phyloP scores from a whole-genome alignment of 1,140 invertebrate genomes.

The Pissodes strobi region DNA sequence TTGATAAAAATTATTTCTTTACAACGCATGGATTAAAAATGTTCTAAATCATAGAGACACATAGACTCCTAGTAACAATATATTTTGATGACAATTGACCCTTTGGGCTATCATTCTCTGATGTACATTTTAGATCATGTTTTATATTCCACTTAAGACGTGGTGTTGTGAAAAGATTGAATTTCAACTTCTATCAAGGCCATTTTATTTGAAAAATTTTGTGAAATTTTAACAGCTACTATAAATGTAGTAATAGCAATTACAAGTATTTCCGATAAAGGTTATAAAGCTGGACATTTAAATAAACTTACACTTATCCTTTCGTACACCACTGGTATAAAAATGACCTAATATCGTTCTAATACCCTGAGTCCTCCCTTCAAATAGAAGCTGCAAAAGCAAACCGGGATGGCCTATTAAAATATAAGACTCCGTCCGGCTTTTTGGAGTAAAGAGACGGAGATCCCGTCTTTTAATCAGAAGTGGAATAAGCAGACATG shows the following conservation, averaged over 20 bases:
- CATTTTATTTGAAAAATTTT: neutral
- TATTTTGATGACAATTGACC: no score
- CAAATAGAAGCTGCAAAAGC: conserved; percentile 29
- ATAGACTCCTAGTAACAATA: no score
- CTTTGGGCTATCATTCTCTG: no score
- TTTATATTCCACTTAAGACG: no score
- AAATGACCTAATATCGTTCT: conserved; percentile 18
- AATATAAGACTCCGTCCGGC: conserved; percentile 30
- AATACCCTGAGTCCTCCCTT: conserved; percentile 15
- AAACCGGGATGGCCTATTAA: conserved; percentile 23
- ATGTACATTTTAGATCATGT: no score
- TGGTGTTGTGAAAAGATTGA: no score
- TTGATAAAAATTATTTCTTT: no score
- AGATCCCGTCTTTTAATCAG: conserved; percentile 31
- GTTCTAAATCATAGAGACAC: no score
- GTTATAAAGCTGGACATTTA: no score
- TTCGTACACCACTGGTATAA: conserved; percentile 3
- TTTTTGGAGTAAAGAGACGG: conserved; percentile 18
- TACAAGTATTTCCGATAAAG: neutral
- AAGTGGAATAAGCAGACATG: conserved; percentile 29
- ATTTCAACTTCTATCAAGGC: no score
- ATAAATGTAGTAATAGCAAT: neutral
- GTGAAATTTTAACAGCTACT: neutral
- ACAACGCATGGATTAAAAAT: no score
- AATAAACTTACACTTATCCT: no score